Evolutionary conservation across 2,888 invertebrate species (phyloP), one percentile per base, ranked within the genome.

Genomic region (Beris morrisii): DNA sequence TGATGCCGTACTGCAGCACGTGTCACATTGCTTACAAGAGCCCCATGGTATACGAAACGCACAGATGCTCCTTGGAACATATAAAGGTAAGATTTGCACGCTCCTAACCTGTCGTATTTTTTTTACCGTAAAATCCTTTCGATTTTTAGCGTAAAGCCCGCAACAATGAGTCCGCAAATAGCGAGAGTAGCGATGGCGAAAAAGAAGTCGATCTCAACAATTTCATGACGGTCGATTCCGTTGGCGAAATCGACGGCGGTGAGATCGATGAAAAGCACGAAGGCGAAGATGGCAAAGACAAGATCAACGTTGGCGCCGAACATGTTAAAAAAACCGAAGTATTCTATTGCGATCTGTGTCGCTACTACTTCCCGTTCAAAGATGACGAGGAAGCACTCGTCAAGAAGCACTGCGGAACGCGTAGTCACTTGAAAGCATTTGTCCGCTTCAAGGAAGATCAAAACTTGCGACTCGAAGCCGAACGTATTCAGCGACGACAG

Each of bases 151-250:
- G 85, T 48, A 87, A 88, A 73, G 85, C 86, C 63, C 78, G 83
- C 48, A 73, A 81, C 59, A 79, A 79, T 67, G 86, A 85, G 53
- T 87, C 84, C 15, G 28, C 55, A 3, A 65, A 78, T 13, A 84
- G 84, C 13, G 89, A 84, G 64, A 85, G 84, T 68, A 90, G 87
- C 28, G 84, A 83, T 7, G 89, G 89, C 72, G 88, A 88, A 71
- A 88, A 88, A 79, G 88, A 89, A 76, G 86, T 90, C 4, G 90
- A 91, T 81, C 83, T 93, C 71, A 92, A 92, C 71, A 91, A 92
- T 76, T 93, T 92, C 76, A 90, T 92, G 84, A 92, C 93, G 0
- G 85, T 93, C n/a, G 93, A 93, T 79, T 92, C 93, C 4, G 91
- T 93, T 38, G 93, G 93, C 6, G 92, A 92, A 79, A 90, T 90